phyloP scores from a whole-genome alignment of 2,888 invertebrate genomes.

The Pherbina coryleti region DNA sequence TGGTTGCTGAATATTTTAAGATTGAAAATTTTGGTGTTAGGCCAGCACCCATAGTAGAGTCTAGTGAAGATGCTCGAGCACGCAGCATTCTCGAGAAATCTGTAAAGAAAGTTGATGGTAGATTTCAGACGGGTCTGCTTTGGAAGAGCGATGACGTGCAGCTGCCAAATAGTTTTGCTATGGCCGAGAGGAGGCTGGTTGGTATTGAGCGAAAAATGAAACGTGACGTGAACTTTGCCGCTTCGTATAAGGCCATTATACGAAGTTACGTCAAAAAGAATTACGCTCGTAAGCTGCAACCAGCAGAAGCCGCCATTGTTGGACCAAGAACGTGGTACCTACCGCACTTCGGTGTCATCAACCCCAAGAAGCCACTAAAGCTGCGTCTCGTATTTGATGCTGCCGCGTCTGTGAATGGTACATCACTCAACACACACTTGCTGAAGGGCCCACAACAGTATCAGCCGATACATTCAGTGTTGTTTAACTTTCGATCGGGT shows the following conservation, averaged over 20 bases:
- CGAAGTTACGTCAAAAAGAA: constrained; percentile 34
- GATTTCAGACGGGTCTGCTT: constrained; percentile 40
- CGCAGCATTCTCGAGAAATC: background rate
- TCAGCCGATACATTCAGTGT: constrained; percentile 56
- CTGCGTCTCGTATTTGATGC: constrained; percentile 57
- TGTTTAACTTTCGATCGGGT: too few relatives aligned
- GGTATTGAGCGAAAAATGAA: constrained; percentile 39
- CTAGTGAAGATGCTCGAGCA: background rate
- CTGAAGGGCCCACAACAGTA: constrained; percentile 59
- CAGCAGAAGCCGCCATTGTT: constrained; percentile 14
- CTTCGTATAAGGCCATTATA: constrained; percentile 35
- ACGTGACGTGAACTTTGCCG: constrained; percentile 30
- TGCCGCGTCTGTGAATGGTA: constrained; percentile 49
- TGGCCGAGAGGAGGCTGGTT: too few relatives aligned
- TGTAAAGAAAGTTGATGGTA: background rate
- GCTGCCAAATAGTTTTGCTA: constrained; percentile 40
- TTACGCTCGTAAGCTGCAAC: constrained; percentile 35
- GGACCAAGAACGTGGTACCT: constrained; percentile 50
- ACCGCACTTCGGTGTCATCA: constrained; percentile 50
- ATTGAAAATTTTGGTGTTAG: too few relatives aligned
- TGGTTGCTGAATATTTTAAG: too few relatives aligned
- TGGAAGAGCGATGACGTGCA: constrained; percentile 39
- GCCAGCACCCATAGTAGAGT: too few relatives aligned
- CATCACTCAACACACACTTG: constrained; percentile 44
- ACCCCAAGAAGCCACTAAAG: constrained; percentile 55